phyloP scores from a whole-genome alignment of 2,113 vertebrate species.

The Bubalus kerabau region DNA sequence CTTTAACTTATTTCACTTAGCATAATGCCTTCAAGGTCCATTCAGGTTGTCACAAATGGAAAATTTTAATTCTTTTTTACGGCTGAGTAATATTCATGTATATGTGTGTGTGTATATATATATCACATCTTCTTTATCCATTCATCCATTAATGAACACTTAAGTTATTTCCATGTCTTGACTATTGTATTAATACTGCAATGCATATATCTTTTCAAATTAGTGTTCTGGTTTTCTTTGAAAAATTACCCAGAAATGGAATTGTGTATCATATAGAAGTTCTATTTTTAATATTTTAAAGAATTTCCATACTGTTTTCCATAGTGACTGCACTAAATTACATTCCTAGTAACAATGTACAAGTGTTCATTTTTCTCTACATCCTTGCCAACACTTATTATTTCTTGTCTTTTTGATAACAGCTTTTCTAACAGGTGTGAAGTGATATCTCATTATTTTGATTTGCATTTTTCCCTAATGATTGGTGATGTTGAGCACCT shows the following conservation, averaged over 20 bases:
- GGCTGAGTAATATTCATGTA: neutral
- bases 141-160: neutral
- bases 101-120: accelerated
- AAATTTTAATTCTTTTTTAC: neutral
- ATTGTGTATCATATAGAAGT: neutral
- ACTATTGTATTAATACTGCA: neutral
- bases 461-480: neutral
- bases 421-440: neutral
- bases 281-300: neutral
- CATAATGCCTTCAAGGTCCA: neutral
- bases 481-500: neutral
- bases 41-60: neutral
- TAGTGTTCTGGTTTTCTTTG: neutral
- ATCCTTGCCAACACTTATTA: neutral
- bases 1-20: neutral
- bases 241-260: neutral
- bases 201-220: neutral
- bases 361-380: neutral
- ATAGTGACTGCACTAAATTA: neutral
- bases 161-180: neutral
- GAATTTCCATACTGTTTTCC: neutral
- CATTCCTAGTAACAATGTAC: neutral
- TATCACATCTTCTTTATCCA: neutral
- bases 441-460: neutral
- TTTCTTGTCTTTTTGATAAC: neutral